These are phyloP conservation scores for Leptogaster cylindrica DNA, from an alignment of 2,888 invertebrate genomes.

Conservation along the genomic window DNA sequence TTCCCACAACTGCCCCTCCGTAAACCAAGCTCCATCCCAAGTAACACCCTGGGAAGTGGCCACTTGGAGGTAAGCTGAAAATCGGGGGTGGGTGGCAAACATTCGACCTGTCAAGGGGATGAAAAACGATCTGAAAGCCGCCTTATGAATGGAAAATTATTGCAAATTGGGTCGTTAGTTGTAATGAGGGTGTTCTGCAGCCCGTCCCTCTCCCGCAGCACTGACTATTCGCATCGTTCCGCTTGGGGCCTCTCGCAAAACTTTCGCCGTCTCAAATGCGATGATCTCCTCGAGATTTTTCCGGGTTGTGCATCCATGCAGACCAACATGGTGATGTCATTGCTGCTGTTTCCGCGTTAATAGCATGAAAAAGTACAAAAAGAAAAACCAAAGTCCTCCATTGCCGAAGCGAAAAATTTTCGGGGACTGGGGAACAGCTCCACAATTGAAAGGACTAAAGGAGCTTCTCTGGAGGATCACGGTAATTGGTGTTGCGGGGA, in stretches of 20 bases:
- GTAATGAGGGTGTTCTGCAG: conserved; percentile 18
- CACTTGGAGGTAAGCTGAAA: too few relatives aligned
- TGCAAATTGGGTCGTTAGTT: conserved; percentile 39
- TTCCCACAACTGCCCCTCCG: too few relatives aligned
- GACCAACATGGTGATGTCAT: not conserved
- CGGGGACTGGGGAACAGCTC: not conserved
- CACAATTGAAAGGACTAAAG: not conserved
- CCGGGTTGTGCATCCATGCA: conserved; percentile 4
- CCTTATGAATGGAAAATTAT: conserved; percentile 41
- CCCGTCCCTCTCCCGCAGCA: not conserved
- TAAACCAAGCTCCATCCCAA: too few relatives aligned
- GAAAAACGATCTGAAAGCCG: conserved; percentile 20
- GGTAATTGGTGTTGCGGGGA: too few relatives aligned
- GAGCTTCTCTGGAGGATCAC: too few relatives aligned
- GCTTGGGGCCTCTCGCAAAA: not conserved
- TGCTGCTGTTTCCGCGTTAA: not conserved
- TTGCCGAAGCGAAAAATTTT: conserved; percentile 15
- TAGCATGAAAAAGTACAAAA: not conserved
- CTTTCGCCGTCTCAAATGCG: conserved; percentile 15
- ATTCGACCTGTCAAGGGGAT: conserved; percentile 6
- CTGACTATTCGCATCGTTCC: not conserved
- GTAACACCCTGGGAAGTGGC: too few relatives aligned
- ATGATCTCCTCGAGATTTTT: conserved; percentile 27
- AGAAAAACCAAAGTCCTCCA: not conserved
- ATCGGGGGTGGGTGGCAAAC: too few relatives aligned